These are phyloP conservation scores for Microctonus brassicae DNA, from an alignment of 2,888 invertebrate species.

Conservation along the genomic window DNA sequence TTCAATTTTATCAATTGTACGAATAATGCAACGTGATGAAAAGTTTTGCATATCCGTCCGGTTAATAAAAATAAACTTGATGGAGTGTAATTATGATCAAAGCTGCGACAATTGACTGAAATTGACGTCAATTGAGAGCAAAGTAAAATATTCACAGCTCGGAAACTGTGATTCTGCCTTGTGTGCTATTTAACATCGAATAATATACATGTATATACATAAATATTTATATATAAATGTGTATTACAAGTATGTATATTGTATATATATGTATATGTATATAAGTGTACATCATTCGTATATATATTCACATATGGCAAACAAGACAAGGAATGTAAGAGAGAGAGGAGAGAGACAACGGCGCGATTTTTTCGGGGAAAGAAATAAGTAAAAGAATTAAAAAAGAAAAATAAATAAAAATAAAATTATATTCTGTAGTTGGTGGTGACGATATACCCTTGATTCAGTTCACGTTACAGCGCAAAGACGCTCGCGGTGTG, in stretches of 20 bases:
- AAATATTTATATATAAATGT: background rate
- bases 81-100: slow-evolving; percentile 36
- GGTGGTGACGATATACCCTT: background rate
- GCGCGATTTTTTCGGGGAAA: slow-evolving; percentile 34
- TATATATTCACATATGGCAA: slow-evolving; percentile 19
- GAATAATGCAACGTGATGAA: background rate
- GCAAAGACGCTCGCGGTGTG: background rate
- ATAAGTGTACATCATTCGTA: no score
- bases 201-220: slow-evolving; percentile 37
- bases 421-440: background rate
- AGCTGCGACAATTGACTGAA: slow-evolving; percentile 58
- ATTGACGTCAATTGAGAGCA: slow-evolving; percentile 65
- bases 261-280: no score
- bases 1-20: background rate
- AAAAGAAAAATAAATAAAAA: background rate
- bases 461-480: background rate
- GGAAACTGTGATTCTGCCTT: slow-evolving; percentile 58
- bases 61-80: background rate
- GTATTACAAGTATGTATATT: no score
- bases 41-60: slow-evolving; percentile 10
- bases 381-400: slow-evolving; percentile 19
- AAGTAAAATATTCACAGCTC: slow-evolving; percentile 32
- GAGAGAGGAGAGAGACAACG: slow-evolving; percentile 7
- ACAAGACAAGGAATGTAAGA: slow-evolving; percentile 12
- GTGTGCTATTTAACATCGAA: slow-evolving; percentile 37